Conservation (phyloP, 2,888 invertebrate species). For the Leptodirus hochenwartii region DNA sequence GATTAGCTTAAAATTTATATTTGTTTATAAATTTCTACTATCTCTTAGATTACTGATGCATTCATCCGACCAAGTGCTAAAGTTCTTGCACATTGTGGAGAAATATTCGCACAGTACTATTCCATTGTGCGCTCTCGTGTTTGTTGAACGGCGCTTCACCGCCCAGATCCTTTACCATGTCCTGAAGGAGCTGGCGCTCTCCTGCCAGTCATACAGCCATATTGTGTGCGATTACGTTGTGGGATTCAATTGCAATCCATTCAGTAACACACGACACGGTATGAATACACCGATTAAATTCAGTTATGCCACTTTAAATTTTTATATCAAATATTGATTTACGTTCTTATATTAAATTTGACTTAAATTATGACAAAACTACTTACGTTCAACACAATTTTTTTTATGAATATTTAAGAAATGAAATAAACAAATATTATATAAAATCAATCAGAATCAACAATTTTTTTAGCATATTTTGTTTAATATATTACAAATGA, state of each 20-base stretch:
- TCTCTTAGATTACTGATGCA: conserved; percentile 34
- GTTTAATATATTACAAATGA: too few relatives aligned
- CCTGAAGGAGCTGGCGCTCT: conserved; percentile 32
- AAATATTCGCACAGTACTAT: conserved; percentile 28
- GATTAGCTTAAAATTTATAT: too few relatives aligned
- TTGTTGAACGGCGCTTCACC: conserved; percentile 53
- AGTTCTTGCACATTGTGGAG: conserved; percentile 41
- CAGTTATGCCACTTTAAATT: too few relatives aligned
- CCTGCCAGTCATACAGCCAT: conserved; percentile 33
- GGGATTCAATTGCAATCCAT: conserved; percentile 42
- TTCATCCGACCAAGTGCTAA: conserved; percentile 44
- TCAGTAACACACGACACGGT: conserved; percentile 34
- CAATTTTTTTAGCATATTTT: too few relatives aligned
- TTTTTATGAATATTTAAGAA: too few relatives aligned
- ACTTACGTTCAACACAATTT: too few relatives aligned
- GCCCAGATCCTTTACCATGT: conserved; percentile 58
- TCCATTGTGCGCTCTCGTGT: conserved; percentile 48
- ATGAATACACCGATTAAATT: conserved; percentile 28
- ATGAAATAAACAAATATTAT: too few relatives aligned
- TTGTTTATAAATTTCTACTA: too few relatives aligned
- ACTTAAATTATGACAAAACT: too few relatives aligned
- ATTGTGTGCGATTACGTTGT: conserved; percentile 54
- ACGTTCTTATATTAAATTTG: too few relatives aligned
- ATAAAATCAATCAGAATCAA: conserved; percentile 13
- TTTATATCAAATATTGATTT: too few relatives aligned